Evolutionary conservation across 2,888 invertebrate genomes (phyloP), one percentile per base, ranked within the genome.

Genomic region (Drosophila sordidula): DNA sequence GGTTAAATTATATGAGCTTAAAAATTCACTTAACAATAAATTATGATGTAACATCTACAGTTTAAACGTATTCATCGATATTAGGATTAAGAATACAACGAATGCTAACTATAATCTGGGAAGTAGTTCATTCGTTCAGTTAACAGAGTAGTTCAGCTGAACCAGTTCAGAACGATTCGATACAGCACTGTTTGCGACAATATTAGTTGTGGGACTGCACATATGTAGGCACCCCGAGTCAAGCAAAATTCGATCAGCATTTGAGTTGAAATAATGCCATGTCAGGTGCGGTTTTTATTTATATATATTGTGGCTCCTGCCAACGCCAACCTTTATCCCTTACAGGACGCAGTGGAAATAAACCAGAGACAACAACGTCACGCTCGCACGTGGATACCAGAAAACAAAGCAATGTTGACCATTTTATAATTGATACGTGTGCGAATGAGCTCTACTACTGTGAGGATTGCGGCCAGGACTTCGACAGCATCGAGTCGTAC

Each of bases 401-500:
- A 14, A 57, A 46, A 6, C 46, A 54, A 57, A 51, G 39, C 46
- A 54, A 52, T 47, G 38, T 64, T 46, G 76, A 76, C n/a, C 56
- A 77, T 61, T 76, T 76, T 39, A 45, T 70, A 59, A 74, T 76
- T 61, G 59, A 75, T 70, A 42, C 73, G 22, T 51, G 47, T 36
- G 18, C 54, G 3, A 57, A 70, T 26, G 75, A 75, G 36, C 26
- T 70, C 0, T 78, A 84, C 11, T 78, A 66, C 42, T 82, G 82
- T 32, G 76, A 76, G 11, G 67, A 59, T 12, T 82, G 82, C 29
- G 61, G 69, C 5, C 68, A 58, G 6, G 68, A 76, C 5, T 82
- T 73, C 16, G 75, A 65, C 0, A 70, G 52, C 42, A 45, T 71
- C 5, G 78, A 78, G 16, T 38, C 69, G 0, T 82, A 83, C 22